A percentile compares a stretch with the other conserved stretches of the same genome.
phyloP scores from a whole-genome alignment of 2,113 vertebrate genomes.

The Oreochromis spilurus region DNA sequence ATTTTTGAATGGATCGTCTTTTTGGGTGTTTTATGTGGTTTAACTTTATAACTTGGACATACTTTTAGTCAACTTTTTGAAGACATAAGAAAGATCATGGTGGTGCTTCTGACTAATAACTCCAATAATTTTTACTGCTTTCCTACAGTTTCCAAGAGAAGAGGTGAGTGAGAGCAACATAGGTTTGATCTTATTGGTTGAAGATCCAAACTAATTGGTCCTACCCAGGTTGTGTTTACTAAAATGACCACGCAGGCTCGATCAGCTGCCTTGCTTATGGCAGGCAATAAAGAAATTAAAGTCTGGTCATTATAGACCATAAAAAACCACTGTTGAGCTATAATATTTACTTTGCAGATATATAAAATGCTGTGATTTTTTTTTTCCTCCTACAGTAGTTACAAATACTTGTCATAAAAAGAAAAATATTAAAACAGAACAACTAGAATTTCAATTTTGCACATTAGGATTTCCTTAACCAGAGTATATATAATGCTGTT shows the following conservation, averaged over 20 bases:
- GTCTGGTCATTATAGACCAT: not conserved
- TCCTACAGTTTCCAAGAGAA: constrained; percentile 45
- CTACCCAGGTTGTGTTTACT: not conserved
- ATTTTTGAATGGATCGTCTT: not conserved
- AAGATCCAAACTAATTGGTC: not conserved
- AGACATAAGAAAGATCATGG: constrained; percentile 21
- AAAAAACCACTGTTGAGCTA: not conserved
- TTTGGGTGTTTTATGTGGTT: not conserved
- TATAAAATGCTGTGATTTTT: not conserved
- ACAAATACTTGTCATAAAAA: not conserved
- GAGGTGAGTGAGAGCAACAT: constrained; percentile 49
- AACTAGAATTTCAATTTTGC: not conserved
- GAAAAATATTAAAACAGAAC: not conserved
- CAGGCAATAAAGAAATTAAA: constrained; percentile 6
- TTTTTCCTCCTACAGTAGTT: not conserved
- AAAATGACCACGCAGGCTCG: not conserved
- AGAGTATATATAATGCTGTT: not conserved
- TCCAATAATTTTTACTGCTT: constrained; percentile 42
- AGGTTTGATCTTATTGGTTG: not conserved
- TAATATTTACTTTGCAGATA: not conserved
- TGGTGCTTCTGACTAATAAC: constrained; percentile 48
- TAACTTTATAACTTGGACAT: not conserved
- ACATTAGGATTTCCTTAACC: not conserved
- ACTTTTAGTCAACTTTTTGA: not conserved
- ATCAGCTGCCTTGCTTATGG: not conserved